Conservation (phyloP, 2,888 invertebrate species). For the Oasisia sp. region DNA sequence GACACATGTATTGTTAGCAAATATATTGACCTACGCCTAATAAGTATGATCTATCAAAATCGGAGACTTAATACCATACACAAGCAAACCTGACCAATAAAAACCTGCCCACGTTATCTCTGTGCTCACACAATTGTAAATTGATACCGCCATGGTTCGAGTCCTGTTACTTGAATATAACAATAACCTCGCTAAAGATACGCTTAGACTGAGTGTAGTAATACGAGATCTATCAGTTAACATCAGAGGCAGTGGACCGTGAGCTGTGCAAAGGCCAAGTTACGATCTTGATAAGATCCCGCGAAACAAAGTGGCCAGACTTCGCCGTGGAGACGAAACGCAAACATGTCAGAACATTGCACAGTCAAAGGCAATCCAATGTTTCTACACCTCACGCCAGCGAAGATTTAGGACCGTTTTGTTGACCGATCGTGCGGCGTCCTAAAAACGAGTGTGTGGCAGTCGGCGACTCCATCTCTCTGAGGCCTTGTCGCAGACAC, state of each 20-base stretch:
- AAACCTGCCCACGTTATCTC: background rate
- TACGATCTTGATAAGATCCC: background rate
- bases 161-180: background rate
- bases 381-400: background rate
- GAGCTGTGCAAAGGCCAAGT: background rate
- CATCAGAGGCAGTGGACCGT: background rate
- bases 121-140: background rate
- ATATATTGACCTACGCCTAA: background rate
- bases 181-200: background rate
- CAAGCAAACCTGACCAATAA: background rate
- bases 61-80: background rate
- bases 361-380: background rate
- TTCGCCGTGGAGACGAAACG: background rate
- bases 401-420: background rate
- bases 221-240: conserved; percentile 8
- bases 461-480: background rate
- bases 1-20: background rate
- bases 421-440: background rate
- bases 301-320: background rate
- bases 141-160: background rate
- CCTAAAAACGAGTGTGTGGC: background rate
- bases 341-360: background rate
- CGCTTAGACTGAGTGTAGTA: background rate
- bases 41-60: background rate
- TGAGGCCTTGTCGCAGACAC: background rate